Evolutionary conservation across 2,113 vertebrate genomes (phyloP), one percentile per base, ranked within the genome.

Genomic region (Mastomys natalensis): DNA sequence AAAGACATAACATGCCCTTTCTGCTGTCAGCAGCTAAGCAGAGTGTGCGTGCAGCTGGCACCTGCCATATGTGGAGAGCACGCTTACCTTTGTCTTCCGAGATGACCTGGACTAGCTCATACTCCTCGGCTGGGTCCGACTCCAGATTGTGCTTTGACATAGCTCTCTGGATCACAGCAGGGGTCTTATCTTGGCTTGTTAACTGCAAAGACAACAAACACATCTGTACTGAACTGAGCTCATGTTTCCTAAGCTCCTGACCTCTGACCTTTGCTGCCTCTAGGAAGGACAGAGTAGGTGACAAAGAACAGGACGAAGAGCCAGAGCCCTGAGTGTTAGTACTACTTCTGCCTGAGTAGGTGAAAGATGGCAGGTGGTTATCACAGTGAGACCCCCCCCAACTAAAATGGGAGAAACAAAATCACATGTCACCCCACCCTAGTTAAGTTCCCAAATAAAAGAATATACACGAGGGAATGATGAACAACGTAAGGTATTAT

Each of bases 141-240:
- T 99, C 99, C 74, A 99, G 98, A 97, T 99, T 99, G 98, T 99
- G 99, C 97, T 99, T 99, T 43, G 98, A 78, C 99, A 99, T 99
- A 0, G 99, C 99, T 97, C 99, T 98, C 92, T 99, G 98, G 93
- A 99, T 99, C 34, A 99, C 99, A 0, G 99, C 99, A 0, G 99
- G 99, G 7, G 99, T 99, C 95, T 99, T 99, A 93, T 99, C 99
- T 96, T 99, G 99, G 98, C 98, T 99, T 1, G 99, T 99, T 95
- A 99, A 43, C 99, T 99, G 97, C 43, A 91, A 95, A 96, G 87
- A 81, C 53, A 98, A 72, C 1, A 37, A 91, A 64, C 9, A 2
- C 22, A 37, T 34, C 29, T 82, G 60, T 53, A 72, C n/a, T 26
- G 24, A 1, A 9, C 7, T 53, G 4, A 5, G n/a, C 45, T 60